Evolutionary conservation across 2,888 invertebrate species (phyloP), one percentile per base, ranked within the genome.

Genomic region (Formica aserva): DNA sequence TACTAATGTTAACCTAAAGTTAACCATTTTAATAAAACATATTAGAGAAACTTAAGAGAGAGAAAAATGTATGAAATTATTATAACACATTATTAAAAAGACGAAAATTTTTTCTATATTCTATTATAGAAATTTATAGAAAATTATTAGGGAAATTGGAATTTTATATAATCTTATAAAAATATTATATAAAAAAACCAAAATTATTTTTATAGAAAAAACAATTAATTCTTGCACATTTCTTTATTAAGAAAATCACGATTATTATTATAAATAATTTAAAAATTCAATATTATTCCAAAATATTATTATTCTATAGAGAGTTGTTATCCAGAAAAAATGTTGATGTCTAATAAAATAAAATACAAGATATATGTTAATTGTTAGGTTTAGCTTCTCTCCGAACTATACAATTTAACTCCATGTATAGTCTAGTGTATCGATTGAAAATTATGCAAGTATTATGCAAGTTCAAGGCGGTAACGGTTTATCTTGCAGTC

Each of bases 371-470:
- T 5, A 13, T 26, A 72, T 55, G 55, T 52, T 55, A 38, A 38
- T 5, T 66, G 4, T 41, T 66, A 65, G 9, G 3, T 72, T 18
- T 57, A 26, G 38, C 48, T 13, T 18, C 41, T 41, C 41, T 41
- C 32, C 6, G 9, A 75, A 45, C 22, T 29, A 13, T 32, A 63
- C n/a, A 22, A 32, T 75, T 74, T 74, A 60, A 41, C 60, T 38
- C 63, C 66, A 48, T 35, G 48, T 66, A 76, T 35, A 48, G 65
- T 52, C 65, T 35, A 35, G 65, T n/a, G n/a, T 55, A 77, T 66
- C 52, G 77, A 77, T 77, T 77, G 67, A 67, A 77, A 77, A 77
- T 77, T 77, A 77, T 67, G 77, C 77, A 77, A 52, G 77, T 66
- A 15, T 77, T 77, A 77, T 77, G 77, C 67, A 77, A 77, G 67